Evolutionary conservation across 2,113 vertebrate species (phyloP).

Genomic region (Sinocyclocheilus anophthalmus): DNA sequence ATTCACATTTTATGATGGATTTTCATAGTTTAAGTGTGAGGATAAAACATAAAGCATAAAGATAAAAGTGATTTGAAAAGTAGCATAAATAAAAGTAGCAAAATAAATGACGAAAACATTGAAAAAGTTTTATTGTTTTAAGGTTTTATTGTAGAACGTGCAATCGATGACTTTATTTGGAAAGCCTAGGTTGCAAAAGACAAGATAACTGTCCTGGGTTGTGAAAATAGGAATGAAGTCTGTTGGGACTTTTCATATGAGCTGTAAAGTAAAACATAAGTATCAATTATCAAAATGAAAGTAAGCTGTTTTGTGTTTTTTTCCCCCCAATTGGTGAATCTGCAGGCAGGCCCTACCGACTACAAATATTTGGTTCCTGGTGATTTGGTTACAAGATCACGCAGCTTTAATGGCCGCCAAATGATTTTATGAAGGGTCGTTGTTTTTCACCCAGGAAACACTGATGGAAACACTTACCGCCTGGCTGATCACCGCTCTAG

Average conservation of each 20-base stretch:
- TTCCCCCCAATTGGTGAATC: neutral
- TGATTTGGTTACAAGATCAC: conserved; percentile 6
- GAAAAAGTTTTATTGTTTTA: neutral
- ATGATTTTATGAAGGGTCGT: neutral
- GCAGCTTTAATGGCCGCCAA: neutral
- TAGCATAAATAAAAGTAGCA: neutral
- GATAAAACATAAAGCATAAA: neutral
- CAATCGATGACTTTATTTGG: neutral
- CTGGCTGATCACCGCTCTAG: conserved; percentile 21
- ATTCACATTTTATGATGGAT: neutral
- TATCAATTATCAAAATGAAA: conserved; percentile 19
- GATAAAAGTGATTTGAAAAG: neutral
- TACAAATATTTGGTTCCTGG: conserved; percentile 20
- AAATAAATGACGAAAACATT: neutral
- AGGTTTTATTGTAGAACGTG: neutral
- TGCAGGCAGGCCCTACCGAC: neutral
- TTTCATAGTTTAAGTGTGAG: neutral
- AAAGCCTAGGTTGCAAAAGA: conserved; percentile 10
- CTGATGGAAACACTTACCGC: conserved; percentile 20
- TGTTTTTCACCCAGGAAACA: conserved; percentile 21
- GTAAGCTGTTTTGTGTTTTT: conserved; percentile 5
- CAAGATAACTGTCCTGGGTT: neutral
- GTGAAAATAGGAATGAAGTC: conserved; percentile 7
- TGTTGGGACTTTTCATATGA: neutral
- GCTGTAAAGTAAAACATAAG: conserved; percentile 10